Percentiles rank a stretch among this genome's conserved stretches.
These are phyloP conservation scores for Smittia sp. DNA, from an alignment of 2,888 invertebrate genomes.

Conservation along the genomic window DNA sequence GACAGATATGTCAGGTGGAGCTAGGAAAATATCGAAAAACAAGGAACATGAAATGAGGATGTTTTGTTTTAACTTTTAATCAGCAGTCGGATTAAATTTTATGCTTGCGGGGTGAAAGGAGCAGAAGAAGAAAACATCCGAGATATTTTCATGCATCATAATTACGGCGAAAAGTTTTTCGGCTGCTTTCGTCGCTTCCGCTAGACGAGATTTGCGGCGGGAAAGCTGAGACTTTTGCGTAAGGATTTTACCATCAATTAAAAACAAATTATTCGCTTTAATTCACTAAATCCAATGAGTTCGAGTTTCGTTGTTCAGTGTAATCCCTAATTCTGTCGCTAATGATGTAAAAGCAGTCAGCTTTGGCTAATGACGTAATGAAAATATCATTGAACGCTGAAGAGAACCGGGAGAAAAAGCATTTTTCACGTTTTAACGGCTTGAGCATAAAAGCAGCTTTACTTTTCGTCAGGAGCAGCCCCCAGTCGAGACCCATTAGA, in stretches of 20 bases:
- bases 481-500: neutral
- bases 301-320: neutral
- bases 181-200: neutral
- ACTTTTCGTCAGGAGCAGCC: neutral
- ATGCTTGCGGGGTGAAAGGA: neutral
- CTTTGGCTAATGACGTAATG: neutral
- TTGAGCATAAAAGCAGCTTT: neutral
- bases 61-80: conserved; percentile 28
- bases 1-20: conserved; percentile 64
- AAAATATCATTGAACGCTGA: neutral
- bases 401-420: neutral
- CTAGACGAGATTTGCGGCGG: neutral
- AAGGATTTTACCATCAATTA: conserved; percentile 30
- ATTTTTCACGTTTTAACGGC: conserved; percentile 5
- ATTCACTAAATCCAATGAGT: conserved; percentile 33
- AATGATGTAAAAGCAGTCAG: neutral
- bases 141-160: neutral
- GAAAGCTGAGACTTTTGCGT: neutral
- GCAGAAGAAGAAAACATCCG: neutral
- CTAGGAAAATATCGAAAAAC: conserved; percentile 51
- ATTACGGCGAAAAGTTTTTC: neutral
- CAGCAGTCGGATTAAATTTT: conserved; percentile 19
- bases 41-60: neutral
- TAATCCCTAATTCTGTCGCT: neutral
- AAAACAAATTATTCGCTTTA: conserved; percentile 37